Evolutionary conservation across 2,888 invertebrate species (phyloP).

Genomic region (Sycophila texana): DNA sequence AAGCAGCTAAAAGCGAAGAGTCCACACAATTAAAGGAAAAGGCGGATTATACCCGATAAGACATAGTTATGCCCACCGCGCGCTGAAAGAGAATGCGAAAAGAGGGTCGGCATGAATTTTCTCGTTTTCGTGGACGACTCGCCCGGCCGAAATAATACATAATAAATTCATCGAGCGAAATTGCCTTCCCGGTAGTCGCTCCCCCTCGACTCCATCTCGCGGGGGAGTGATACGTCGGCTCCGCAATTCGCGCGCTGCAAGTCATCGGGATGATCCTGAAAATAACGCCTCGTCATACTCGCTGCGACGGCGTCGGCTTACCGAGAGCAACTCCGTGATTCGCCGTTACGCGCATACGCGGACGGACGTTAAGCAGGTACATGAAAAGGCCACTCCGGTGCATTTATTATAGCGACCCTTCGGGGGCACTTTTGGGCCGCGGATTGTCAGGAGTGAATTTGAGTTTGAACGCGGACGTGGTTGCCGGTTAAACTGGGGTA

Average conservation of each 20-base stretch:
- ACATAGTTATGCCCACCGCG: neutral
- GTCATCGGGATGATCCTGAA: conserved; percentile 71
- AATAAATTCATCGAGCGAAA: conserved; percentile 63
- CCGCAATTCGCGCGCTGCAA: conserved; percentile 72
- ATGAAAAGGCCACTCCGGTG: conserved; percentile 32
- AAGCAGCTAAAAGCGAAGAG: conserved; percentile 32
- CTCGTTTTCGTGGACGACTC: conserved; percentile 56
- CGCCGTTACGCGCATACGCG: conserved; percentile 62
- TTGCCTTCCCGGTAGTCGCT: conserved; percentile 62
- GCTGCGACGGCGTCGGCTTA: conserved; percentile 62
- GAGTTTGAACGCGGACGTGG: conserved; percentile 21
- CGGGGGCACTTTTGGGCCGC: conserved; percentile 11
- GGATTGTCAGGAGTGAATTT: conserved; percentile 18
- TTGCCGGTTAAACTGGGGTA: conserved; percentile 32
- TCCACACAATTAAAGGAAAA: conserved; percentile 49
- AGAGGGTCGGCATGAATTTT: conserved; percentile 33
- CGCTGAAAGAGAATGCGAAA: conserved; percentile 29
- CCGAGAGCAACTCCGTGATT: conserved; percentile 69
- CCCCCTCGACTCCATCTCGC: conserved; percentile 51
- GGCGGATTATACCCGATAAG: neutral
- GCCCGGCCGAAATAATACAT: conserved; percentile 46
- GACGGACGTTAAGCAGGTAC: conserved; percentile 65
- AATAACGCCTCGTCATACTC: conserved; percentile 67
- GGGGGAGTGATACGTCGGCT: conserved; percentile 63
- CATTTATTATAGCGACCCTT: conserved; percentile 31